Evolutionary conservation across 2,797 vertebrate genomes (phyloP).

Genomic region (Microctenopoma stevenorrisi): DNA sequence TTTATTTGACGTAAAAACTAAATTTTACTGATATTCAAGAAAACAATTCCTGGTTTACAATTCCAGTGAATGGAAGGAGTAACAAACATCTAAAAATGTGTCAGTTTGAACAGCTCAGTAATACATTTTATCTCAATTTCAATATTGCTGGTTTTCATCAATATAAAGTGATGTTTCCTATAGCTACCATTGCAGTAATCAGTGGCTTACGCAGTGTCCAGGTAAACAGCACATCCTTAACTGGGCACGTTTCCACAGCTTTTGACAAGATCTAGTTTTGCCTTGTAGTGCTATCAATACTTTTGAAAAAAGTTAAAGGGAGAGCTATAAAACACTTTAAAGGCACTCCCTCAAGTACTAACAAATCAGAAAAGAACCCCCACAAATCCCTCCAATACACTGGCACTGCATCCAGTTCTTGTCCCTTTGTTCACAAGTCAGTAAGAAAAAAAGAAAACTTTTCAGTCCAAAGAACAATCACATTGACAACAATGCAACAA

Average conservation of each 20-base stretch:
- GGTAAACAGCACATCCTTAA: constrained; percentile 47
- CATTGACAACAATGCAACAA: constrained; percentile 53
- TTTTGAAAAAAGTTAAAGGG: constrained; percentile 75
- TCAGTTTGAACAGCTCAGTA: constrained; percentile 63
- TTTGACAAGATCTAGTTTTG: constrained; percentile 73
- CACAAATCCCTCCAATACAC: constrained; percentile 36
- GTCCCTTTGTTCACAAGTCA: constrained; percentile 87
- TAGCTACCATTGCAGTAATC: constrained; percentile 81
- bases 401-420: constrained; percentile 83
- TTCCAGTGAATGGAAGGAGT: constrained; percentile 75
- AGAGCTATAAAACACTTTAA: constrained; percentile 64
- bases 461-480: constrained; percentile 55
- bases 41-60: constrained; percentile 76
- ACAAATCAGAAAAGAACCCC: constrained; percentile 62
- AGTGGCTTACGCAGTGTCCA: constrained; percentile 70
- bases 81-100: constrained; percentile 70
- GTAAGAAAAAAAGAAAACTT: constrained; percentile 64
- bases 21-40: constrained; percentile 78
- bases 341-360: constrained; percentile 76
- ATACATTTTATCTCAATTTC: constrained; percentile 75
- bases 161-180: constrained; percentile 71
- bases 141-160: constrained; percentile 73
- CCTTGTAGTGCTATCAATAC: constrained; percentile 84
- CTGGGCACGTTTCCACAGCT: constrained; percentile 64
- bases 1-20: constrained; percentile 88